Evolutionary conservation across 2,797 vertebrate genomes (phyloP).

Genomic region (Leptodactylus fallax): DNA sequence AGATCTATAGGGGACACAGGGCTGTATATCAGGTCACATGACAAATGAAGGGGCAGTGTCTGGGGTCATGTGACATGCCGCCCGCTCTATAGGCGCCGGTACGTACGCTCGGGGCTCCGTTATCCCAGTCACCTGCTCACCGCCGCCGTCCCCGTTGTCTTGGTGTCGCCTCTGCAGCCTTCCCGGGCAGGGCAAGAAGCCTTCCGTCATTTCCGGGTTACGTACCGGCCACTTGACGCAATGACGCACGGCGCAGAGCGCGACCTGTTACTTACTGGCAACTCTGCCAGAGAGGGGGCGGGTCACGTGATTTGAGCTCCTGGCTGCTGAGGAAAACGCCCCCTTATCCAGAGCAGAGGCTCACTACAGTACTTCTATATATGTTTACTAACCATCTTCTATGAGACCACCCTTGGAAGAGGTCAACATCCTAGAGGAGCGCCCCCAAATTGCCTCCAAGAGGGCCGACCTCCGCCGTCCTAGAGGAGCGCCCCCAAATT

Average conservation of each 20-base stretch:
- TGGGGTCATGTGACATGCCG: background rate
- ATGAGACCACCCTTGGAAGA: too few relatives aligned
- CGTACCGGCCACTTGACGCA: background rate
- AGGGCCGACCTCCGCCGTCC: too few relatives aligned
- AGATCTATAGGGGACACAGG: background rate
- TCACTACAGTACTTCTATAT: too few relatives aligned
- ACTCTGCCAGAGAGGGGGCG: background rate
- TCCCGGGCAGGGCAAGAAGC: background rate
- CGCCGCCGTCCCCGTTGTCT: background rate
- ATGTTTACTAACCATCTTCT: too few relatives aligned
- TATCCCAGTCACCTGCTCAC: background rate
- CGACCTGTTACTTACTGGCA: constrained; percentile 36
- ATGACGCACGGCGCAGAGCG: background rate
- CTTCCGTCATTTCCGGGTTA: constrained; percentile 46
- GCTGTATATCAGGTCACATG: too few relatives aligned
- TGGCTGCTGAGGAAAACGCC: too few relatives aligned
- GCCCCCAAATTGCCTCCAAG: too few relatives aligned
- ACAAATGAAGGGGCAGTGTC: background rate
- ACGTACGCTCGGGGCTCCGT: background rate
- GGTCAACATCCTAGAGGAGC: too few relatives aligned
- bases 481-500: too few relatives aligned
- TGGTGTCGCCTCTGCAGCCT: constrained; percentile 28
- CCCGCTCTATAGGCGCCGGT: too few relatives aligned
- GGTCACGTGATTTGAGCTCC: background rate
- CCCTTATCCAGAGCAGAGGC: too few relatives aligned